Conservation (phyloP, 2,888 invertebrate species). For the Drosophila neoperkinsi region DNA sequence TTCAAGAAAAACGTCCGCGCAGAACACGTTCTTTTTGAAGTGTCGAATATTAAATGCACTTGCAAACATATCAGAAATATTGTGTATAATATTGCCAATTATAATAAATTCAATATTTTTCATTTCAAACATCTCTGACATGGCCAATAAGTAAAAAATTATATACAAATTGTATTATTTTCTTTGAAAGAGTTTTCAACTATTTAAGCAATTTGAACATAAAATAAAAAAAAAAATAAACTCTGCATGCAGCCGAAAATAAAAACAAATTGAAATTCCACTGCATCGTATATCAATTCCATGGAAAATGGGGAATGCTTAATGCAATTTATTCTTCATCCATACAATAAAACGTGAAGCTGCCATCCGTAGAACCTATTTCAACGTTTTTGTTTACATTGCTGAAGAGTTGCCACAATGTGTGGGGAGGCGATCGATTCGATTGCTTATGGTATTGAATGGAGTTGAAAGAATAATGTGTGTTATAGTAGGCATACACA, state of each 20-base stretch:
- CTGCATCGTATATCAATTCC: constrained; percentile 10
- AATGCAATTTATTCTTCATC: constrained; percentile 20
- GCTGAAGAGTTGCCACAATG: constrained; percentile 1
- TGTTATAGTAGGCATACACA: constrained; percentile 24
- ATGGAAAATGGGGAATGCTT: constrained; percentile 11
- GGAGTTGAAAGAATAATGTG: constrained; percentile 66
- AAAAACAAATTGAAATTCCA: constrained; percentile 16
- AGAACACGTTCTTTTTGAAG: neutral
- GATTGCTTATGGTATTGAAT: constrained; percentile 33
- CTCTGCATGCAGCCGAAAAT: neutral
- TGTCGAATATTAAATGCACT: neutral
- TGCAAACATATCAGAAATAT: neutral
- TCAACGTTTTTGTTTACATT: constrained; percentile 49
- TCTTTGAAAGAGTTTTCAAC: neutral
- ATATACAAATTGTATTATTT: neutral
- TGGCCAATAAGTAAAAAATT: neutral
- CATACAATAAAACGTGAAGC: constrained; percentile 5
- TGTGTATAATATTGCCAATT: neutral
- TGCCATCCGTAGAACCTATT: constrained; percentile 23
- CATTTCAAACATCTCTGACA: neutral
- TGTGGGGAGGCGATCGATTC: constrained; percentile 2
- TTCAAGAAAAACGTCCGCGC: neutral
- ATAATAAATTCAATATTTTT: neutral
- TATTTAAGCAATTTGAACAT: neutral
- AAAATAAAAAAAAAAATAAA: neutral